Evolutionary conservation across 2,797 vertebrate species (phyloP).

Genomic region (Aplochiton taeniatus): DNA sequence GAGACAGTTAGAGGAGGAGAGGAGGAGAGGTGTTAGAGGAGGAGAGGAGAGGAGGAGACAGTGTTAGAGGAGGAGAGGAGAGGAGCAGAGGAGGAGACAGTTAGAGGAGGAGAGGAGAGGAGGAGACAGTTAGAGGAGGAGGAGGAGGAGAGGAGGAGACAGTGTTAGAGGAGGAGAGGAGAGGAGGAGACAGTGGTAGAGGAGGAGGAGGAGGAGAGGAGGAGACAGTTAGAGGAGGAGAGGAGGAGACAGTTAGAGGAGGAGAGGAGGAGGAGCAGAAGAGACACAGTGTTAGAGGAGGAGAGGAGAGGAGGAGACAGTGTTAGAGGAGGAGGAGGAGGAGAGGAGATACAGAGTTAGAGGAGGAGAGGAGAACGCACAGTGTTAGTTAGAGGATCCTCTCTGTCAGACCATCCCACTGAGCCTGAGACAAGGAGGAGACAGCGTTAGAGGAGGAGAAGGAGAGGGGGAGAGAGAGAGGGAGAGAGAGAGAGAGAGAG

Average conservation of each 20-base stretch:
- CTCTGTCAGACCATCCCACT: conserved; percentile 95
- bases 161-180: conserved; percentile 10
- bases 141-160: conserved; percentile 7
- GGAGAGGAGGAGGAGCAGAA: too few species aligned
- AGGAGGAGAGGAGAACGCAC: too few species aligned
- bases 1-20: conserved; percentile 3
- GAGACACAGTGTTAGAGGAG: too few species aligned
- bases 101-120: conserved; percentile 13
- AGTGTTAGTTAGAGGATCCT: too few species aligned
- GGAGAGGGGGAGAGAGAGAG: conserved; percentile 5
- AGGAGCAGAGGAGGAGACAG: conserved; percentile 20
- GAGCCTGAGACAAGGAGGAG: conserved; percentile 76
- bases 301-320: too few species aligned
- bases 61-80: conserved; percentile 13
- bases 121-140: conserved; percentile 2
- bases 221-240: not conserved
- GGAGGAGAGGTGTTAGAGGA: not conserved
- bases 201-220: conserved; percentile 5
- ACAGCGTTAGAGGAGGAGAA: not conserved
- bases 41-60: not conserved
- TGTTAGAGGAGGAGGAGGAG: too few species aligned
- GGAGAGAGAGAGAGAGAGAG: conserved; percentile 14
- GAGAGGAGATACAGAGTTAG: too few species aligned
- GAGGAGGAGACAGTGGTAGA: not conserved
- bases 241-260: conserved; percentile 31